Evolutionary conservation across 2,113 vertebrate genomes (phyloP).

Genomic region (Coptodon bakossiorum): DNA sequence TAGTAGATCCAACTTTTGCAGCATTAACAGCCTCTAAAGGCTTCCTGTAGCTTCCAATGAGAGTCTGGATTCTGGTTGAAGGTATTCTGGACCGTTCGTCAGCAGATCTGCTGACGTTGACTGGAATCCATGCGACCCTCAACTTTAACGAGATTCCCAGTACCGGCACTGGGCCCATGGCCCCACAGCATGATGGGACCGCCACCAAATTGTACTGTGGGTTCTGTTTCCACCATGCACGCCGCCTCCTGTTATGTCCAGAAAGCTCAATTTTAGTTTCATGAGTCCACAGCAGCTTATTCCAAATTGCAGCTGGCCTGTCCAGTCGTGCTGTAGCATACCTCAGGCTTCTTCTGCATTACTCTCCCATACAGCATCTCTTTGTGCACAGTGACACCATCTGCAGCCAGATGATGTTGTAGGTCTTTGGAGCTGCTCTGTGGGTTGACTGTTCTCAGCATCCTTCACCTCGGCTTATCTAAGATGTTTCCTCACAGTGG

Average conservation of each 20-base stretch:
- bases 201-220: not conserved
- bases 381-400: not conserved
- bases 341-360: not conserved
- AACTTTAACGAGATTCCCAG: not conserved
- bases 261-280: not conserved
- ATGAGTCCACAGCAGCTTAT: not conserved
- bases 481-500: no score
- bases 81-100: not conserved
- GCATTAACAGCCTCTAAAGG: not conserved
- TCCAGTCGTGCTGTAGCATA: not conserved
- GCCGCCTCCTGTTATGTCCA: not conserved
- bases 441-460: no score
- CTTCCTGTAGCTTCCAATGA: accelerated
- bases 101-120: not conserved
- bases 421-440: no score
- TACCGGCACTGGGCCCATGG: not conserved
- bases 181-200: not conserved
- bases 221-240: not conserved
- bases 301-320: not conserved
- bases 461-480: no score
- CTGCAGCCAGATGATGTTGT: not conserved
- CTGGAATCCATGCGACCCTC: not conserved
- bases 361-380: not conserved
- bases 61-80: not conserved
- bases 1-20: accelerated